Evolutionary conservation across 53 echinoderm and acorn worm genomes (phyloP), one percentile per base, ranked within the genome.

Genomic region (Astropecten irregularis): DNA sequence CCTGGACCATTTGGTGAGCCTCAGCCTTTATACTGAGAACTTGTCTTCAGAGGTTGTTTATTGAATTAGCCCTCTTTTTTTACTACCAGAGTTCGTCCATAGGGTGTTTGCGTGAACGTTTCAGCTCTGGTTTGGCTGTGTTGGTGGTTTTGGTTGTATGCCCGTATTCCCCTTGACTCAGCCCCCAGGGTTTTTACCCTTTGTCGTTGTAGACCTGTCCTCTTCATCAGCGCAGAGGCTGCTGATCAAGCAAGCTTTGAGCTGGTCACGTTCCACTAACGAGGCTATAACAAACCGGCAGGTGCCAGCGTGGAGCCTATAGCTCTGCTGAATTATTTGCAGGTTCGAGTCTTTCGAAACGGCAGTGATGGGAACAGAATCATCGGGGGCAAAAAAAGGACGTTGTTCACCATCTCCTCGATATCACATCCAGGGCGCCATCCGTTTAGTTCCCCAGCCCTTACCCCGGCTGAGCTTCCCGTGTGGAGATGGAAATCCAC

Each of bases 371-470:
- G n/a, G n/a, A n/a, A n/a, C n/a, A n/a, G n/a, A n/a, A n/a, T n/a
- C n/a, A n/a, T n/a, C n/a, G n/a, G n/a, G n/a, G n/a, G n/a, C n/a
- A n/a, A n/a, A n/a, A n/a, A n/a, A n/a, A n/a, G n/a, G n/a, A n/a
- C n/a, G n/a, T n/a, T n/a, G n/a, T n/a, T n/a, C n/a, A n/a, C n/a
- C n/a, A n/a, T n/a, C n/a, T n/a, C n/a, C n/a, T n/a, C n/a, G n/a
- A n/a, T n/a, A n/a, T n/a, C n/a, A n/a, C n/a, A n/a, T n/a, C n/a
- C 65, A 38, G 38, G 71, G 71, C 71, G 71, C 71, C 71, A 51
- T 71, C 71, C 71, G 71, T 71, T 49, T 21, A 3, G 28, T 7
- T 33, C 71, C 33, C 36, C n/a, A n/a, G n/a, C n/a, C n/a, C n/a
- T n/a, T n/a, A n/a, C n/a, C n/a, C n/a, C n/a, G n/a, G n/a, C n/a